Base-by-base conservation (phyloP, 2,888 invertebrate genomes). In the Amaurobius ferox region DNA sequence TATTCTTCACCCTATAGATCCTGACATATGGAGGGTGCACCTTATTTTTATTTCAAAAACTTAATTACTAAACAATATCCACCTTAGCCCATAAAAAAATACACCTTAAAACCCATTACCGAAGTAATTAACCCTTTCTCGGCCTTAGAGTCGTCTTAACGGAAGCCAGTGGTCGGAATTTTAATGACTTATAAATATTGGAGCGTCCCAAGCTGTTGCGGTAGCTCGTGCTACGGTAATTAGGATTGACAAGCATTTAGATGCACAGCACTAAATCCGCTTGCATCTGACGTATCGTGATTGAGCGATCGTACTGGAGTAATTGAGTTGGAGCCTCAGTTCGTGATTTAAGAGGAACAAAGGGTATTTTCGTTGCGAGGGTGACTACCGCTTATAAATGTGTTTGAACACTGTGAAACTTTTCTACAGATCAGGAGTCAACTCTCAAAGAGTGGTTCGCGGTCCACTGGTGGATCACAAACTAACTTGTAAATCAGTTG, bases 51-150 rank as follows among this genome's bases (percentile, higher is more conserved):
- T 55, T 28, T 55, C 39, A 26, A 71, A 70, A 72, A 83, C 62
- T 72, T 83, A 83, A 83, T 83, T 77, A 76, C 66, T 64, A 72
- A 26, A 19, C 19, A 71, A 79, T 71, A 44, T 28, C 23, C 30
- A 39, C 30, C 68, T 3, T 19, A n/a, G 9, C 29, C 7, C n/a
- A 70, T 26, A 67, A 35, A 44, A 62, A 48, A 62, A 62, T 73
- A 16, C 23, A 19, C 7, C 30, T 61, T 55, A 72, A 35, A 40
- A 28, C 39, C 76, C 29, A 66, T 83, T 83, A 72, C 71, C 16
- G 64, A 83, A 83, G 66, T 61, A 83, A 83, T 83, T 83, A 83
- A 83, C 83, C 83, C 83, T 83, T 83, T 66, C 28, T 32, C 35
- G 30, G 32, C 70, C 76, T 64, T 19, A 16, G 71, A 48, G 62